These are phyloP conservation scores for Tauraco erythrolophus DNA, from an alignment of 2,113 vertebrate genomes.

Conservation along the genomic window DNA sequence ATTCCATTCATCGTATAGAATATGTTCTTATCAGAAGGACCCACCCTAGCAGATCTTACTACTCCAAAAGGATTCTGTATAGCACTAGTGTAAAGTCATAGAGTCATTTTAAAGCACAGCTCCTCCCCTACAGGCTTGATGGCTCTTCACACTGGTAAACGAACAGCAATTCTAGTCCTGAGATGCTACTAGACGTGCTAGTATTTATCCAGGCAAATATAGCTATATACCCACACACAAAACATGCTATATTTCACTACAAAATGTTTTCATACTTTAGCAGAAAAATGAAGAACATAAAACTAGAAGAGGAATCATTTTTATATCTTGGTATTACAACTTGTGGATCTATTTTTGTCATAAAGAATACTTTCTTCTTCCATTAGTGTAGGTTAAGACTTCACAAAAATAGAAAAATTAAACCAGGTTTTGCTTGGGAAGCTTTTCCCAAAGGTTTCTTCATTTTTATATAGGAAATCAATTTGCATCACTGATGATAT, in stretches of 20 bases:
- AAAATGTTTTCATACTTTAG: not conserved
- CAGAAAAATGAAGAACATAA: not conserved
- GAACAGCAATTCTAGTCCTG: not conserved
- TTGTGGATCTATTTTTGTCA: not conserved
- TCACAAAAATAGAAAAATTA: constrained; percentile 53
- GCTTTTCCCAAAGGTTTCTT: constrained; percentile 59
- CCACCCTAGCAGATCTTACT: not conserved
- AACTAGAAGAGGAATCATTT: constrained; percentile 2
- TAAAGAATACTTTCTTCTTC: not conserved
- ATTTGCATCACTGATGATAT: constrained; percentile 79
- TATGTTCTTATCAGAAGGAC: not conserved
- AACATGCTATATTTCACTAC: not conserved
- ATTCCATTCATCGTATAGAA: not conserved
- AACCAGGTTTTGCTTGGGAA: constrained; percentile 46
- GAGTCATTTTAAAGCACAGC: not conserved
- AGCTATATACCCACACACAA: not conserved
- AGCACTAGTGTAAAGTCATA: not conserved
- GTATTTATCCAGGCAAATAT: not conserved
- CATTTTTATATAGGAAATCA: constrained; percentile 77
- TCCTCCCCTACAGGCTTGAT: not conserved
- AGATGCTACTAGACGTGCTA: not conserved
- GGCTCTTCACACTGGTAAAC: not conserved
- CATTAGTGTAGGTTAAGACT: not conserved
- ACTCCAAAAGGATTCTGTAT: not conserved
- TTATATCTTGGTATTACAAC: not conserved